Conservation (phyloP, 2,888 invertebrate genomes). For the Cistogaster globosa region DNA sequence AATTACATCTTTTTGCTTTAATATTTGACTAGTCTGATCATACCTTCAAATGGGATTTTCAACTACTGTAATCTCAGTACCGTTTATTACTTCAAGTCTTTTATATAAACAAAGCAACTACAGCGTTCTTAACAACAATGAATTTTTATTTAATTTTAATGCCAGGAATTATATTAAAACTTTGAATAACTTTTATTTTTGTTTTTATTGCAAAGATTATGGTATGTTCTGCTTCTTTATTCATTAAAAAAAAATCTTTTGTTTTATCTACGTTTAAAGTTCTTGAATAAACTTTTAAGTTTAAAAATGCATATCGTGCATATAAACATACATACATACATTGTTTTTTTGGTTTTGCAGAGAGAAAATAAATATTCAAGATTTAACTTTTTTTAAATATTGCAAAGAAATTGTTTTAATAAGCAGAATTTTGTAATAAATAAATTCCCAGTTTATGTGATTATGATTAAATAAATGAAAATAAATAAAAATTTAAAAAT, state of each 20-base stretch:
- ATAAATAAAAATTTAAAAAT: too few relatives aligned
- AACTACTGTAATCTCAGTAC: too few relatives aligned
- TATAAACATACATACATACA: constrained; percentile 1
- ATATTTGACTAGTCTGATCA: too few relatives aligned
- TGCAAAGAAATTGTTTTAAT: not conserved
- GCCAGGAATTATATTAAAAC: constrained; percentile 26
- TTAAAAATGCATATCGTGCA: constrained; percentile 17
- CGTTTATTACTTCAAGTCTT: too few relatives aligned
- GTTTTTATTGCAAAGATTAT: not conserved
- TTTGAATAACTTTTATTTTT: constrained; percentile 4
- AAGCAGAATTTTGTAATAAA: not conserved
- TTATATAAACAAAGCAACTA: too few relatives aligned
- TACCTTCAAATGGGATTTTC: too few relatives aligned
- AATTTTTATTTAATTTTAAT: not conserved
- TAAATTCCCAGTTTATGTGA: too few relatives aligned
- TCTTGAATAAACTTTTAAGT: constrained; percentile 25
- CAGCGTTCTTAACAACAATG: too few relatives aligned
- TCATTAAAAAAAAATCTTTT: not conserved
- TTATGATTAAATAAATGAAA: too few relatives aligned
- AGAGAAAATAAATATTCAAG: constrained; percentile 18
- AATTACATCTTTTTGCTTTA: too few relatives aligned
- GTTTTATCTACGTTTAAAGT: constrained; percentile 2
- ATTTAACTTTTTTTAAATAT: not conserved
- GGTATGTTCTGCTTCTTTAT: not conserved
- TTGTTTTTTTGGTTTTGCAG: not conserved